These are phyloP conservation scores for Sarcophaga rosellei DNA, from an alignment of 2,888 invertebrate genomes.

Conservation along the genomic window DNA sequence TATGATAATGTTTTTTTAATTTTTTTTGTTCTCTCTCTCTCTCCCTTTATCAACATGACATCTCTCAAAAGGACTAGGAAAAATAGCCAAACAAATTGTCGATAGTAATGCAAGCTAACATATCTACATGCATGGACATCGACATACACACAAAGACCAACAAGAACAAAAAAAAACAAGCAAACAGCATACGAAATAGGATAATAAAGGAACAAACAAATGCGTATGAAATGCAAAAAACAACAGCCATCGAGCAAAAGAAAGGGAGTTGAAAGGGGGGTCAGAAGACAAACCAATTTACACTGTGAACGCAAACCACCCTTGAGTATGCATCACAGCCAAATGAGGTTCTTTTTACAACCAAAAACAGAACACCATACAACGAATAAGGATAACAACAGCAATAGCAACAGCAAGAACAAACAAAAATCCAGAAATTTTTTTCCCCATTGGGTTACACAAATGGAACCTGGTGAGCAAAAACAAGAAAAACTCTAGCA, in stretches of 20 bases:
- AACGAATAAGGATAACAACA: not conserved
- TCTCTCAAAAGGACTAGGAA: conserved; percentile 48
- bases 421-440: conserved; percentile 24
- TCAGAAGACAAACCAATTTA: conserved; percentile 44
- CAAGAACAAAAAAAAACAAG: not conserved
- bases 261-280: not conserved
- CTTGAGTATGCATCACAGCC: conserved; percentile 11
- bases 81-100: conserved; percentile 66
- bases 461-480: conserved; percentile 45
- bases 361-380: not conserved
- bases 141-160: too few species aligned
- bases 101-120: conserved; percentile 58
- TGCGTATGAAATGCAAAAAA: conserved; percentile 50
- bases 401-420: too few species aligned
- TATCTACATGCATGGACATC: not conserved
- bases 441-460: conserved; percentile 40
- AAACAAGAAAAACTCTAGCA: conserved; percentile 44
- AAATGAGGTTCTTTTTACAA: conserved; percentile 17
- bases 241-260: not conserved
- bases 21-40: not conserved
- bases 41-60: conserved; percentile 15
- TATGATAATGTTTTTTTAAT: conserved; percentile 39
- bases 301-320: conserved; percentile 41
- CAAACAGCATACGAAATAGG: conserved; percentile 56
- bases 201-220: conserved; percentile 37